These are phyloP conservation scores for Caenorhabditis remanei DNA, from an alignment of 1,140 invertebrate species.

Conservation along the genomic window DNA sequence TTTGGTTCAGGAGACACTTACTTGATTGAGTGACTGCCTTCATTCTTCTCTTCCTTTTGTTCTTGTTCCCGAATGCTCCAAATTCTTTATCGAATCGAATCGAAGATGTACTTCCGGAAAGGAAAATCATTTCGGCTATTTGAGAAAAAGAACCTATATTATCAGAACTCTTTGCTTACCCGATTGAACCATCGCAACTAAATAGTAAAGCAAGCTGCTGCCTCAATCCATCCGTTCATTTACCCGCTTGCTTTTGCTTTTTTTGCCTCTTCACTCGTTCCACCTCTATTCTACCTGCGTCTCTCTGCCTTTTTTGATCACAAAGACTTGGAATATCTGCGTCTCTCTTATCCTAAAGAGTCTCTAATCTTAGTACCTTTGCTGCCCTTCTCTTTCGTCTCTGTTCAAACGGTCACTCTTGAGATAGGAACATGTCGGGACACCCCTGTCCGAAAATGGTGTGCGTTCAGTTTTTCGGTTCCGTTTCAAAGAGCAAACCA, in stretches of 20 bases:
- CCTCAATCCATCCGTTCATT: not conserved
- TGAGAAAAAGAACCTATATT: not conserved
- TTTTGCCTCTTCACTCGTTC: conserved; percentile 15
- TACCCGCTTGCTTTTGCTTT: conserved; percentile 33
- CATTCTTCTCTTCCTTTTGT: not conserved
- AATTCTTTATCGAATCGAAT: not conserved
- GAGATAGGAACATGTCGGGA: conserved; percentile 48
- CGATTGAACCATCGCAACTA: not conserved
- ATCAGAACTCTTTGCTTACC: no score
- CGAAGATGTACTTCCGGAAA: conserved; percentile 5
- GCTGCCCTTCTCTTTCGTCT: not conserved
- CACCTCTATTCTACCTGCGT: conserved; percentile 37
- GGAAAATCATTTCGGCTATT: not conserved
- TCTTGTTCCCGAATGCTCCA: conserved; percentile 23
- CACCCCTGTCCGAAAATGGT: not conserved
- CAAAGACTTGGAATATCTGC: not conserved
- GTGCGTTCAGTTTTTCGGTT: conserved; percentile 18
- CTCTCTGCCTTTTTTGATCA: not conserved
- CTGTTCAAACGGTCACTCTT: conserved; percentile 50
- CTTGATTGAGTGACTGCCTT: conserved; percentile 20
- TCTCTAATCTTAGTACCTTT: not conserved
- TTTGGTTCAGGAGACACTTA: conserved; percentile 16
- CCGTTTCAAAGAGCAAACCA: conserved; percentile 30
- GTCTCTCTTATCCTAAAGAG: not conserved
- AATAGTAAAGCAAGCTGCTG: conserved; percentile 34